Base-by-base conservation (phyloP, 2,797 vertebrate species). In the Malurus splendens region DNA sequence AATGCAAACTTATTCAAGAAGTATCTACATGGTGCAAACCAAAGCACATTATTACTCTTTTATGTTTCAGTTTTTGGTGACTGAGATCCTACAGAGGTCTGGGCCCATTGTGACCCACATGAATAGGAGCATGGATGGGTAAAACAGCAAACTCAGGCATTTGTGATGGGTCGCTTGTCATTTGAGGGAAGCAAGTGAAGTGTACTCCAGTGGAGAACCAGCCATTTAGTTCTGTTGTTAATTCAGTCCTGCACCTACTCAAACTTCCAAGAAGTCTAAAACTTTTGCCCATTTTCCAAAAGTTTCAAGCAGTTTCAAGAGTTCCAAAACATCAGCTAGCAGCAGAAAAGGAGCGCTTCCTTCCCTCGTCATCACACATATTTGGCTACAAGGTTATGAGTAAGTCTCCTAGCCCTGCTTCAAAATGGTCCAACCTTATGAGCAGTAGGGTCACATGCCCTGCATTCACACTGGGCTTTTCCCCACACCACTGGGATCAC, bases 401-500 rank as follows among this genome's bases (percentile, higher is more conserved):
- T 25, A 70, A 59, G 32, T 48, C 14, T 48, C 48, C 48, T 19
- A 32, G 14, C 5, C 24, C 36, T 17, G 14, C 25, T 3, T 60
- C 59, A 60, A 78, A 89, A 12, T 7, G 28, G 57, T 51, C 44
- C 48, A 70, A 0, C 6, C 18, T 38, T 7, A 9, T 9, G 8
- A 80, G 9, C 1, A 3, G 2, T 1, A 3, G 6, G 16, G 22
- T 54, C 18, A 18, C 32, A 48, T 36, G 52, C 9, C 30, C 18
- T 36, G 20, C 1, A 0, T 57, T 75, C 61, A 55, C 45, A 57
- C 2, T n/a, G 33, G 45, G 9, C 59, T 20, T 33, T 36, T 5
- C 30, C 14, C 47, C 18, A 32, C 9, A 52, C 25, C 50, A 41
- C n/a, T 38, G 15, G 3, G 2, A 67, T 28, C 60, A 45, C 3